Evolutionary conservation across 2,113 vertebrate species (phyloP), one percentile per base, ranked within the genome.

Genomic region (Paramormyrops kingsleyae): DNA sequence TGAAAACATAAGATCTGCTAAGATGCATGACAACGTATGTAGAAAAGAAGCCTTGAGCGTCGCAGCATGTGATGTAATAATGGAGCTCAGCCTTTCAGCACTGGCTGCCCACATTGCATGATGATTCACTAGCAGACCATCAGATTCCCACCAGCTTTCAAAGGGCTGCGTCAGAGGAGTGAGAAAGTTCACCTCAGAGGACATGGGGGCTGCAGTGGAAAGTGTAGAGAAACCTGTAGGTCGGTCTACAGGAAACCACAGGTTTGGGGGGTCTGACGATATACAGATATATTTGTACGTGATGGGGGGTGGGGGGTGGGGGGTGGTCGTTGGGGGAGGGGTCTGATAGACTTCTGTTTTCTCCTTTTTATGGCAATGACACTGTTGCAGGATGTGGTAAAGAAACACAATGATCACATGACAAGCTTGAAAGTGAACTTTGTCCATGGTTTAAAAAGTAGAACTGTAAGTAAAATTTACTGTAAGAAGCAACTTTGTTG

Each of bases 361-460:
- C 31, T 35, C 12, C 31, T 53, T 27, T 88, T 46, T 88, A 87
- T 24, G 85, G 89, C 77, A 88, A 39, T 39, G 27, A 39, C 39
- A 31, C 35, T 89, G 77, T 83, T 87, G 91, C 91, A 93, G 92
- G 92, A 93, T 90, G 89, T 88, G 44, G 87, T 92, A 93, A 92
- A 93, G 92, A 93, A 90, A 91, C 87, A 91, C 3, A 59, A 42
- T 89, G 1, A 56, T 84, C 87, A 90, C 62, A 90, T 47, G 88
- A 85, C 24, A 3, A 85, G 1, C 74, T 35, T 91, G 90, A 93
- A 92, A 93, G 90, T 88, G 91, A 93, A 94, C 92, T 90, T 17
- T 47, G 52, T 1, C 5, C 1, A 31, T 27, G 49, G 85, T 44
- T 77, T 62, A 21, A 86, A 89, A 89, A 39, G 44, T n/a, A 59